Percentiles rank a stretch among this genome's conserved stretches.
Conservation (phyloP, 1,140 invertebrate species). For the Hestina assimilis region DNA sequence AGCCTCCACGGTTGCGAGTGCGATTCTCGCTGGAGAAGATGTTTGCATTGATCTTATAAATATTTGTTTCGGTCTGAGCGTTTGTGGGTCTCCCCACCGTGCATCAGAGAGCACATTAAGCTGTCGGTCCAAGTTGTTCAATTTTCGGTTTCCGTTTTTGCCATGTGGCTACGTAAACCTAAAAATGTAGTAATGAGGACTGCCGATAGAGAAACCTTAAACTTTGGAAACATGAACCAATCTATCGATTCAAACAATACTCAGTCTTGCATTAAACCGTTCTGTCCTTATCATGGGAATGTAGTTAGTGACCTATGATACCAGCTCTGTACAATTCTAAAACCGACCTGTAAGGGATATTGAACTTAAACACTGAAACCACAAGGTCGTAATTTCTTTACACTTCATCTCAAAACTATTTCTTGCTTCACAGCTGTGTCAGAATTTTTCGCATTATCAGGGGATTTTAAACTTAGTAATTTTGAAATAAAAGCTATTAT, state of each 20-base stretch:
- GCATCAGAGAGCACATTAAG: no score
- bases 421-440: background rate
- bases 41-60: no score
- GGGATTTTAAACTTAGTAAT: background rate
- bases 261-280: background rate
- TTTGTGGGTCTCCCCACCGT: no score
- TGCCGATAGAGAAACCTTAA: no score
- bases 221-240: no score
- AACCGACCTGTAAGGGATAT: background rate
- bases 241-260: background rate
- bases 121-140: no score
- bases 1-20: no score
- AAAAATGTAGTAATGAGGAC: no score
- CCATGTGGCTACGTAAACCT: no score
- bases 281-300: conserved; percentile 4
- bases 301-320: conserved; percentile 4
- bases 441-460: background rate
- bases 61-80: no score
- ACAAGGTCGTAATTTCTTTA: background rate
- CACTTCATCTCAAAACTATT: background rate
- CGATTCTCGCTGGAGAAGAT: no score
- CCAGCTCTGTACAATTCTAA: background rate
- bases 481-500: background rate
- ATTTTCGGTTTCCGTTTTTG: no score
- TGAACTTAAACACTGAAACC: background rate